Conservation (phyloP, 2,113 vertebrate species). For the Ibidorhyncha struthersii region DNA sequence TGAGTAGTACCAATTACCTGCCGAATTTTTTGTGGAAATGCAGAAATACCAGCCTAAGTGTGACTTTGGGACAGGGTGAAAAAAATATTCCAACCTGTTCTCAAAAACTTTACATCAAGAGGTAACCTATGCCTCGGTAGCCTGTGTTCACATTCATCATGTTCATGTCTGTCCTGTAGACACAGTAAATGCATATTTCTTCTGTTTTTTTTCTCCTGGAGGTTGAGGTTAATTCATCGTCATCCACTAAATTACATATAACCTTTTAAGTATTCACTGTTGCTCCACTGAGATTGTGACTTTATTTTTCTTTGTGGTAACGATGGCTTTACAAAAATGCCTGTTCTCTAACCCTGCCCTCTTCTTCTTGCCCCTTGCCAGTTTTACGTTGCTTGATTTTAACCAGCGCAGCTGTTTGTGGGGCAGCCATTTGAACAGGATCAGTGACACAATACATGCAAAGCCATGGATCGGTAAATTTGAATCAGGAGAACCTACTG, state of each 20-base stretch:
- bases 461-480: too few species aligned
- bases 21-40: not conserved
- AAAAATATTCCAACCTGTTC: not conserved
- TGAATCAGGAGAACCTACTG: not conserved
- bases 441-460: rapidly evolving
- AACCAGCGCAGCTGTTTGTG: not conserved
- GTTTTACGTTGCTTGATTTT: not conserved
- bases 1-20: not conserved
- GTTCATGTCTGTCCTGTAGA: not conserved
- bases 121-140: not conserved
- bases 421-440: not conserved
- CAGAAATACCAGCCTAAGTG: not conserved
- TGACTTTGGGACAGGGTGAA: not conserved
- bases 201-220: not conserved
- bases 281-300: not conserved
- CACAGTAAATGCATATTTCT: not conserved
- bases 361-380: not conserved
- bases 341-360: not conserved
- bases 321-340: rapidly evolving
- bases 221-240: not conserved
- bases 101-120: not conserved
- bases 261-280: not conserved
- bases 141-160: rapidly evolving
- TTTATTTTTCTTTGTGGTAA: not conserved
- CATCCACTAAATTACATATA: not conserved